phyloP scores from a whole-genome alignment of 1,140 invertebrate species.

The Lysiphlebus fabarum region DNA sequence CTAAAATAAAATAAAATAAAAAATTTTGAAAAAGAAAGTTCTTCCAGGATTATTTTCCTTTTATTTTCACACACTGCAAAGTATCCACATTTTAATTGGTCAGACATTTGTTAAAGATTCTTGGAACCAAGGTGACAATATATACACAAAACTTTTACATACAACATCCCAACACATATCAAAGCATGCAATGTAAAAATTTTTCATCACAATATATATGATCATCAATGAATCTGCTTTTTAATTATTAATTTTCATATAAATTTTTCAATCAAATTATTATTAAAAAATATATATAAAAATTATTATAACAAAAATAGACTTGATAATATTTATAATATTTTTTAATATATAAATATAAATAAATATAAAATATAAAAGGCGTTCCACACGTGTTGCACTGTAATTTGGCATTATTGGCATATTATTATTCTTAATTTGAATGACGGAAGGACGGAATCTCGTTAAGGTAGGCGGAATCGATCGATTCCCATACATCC shows the following conservation, averaged over 20 bases:
- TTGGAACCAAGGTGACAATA: too few relatives aligned
- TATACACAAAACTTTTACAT: too few relatives aligned
- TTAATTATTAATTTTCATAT: too few relatives aligned
- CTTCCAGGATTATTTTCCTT: slow-evolving; percentile 7
- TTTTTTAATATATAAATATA: too few relatives aligned
- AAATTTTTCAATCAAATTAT: too few relatives aligned
- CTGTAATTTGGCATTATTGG: slow-evolving; percentile 48
- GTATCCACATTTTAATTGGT: slow-evolving; percentile 18
- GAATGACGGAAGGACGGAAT: slow-evolving; percentile 51
- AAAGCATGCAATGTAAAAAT: too few relatives aligned
- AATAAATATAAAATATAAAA: not conserved
- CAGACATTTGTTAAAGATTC: not conserved
- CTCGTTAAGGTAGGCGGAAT: slow-evolving; percentile 52
- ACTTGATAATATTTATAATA: too few relatives aligned
- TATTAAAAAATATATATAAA: too few relatives aligned
- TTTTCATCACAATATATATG: too few relatives aligned
- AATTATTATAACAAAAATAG: too few relatives aligned
- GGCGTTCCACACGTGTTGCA: slow-evolving; percentile 23
- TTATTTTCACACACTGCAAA: slow-evolving; percentile 8
- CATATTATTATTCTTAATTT: slow-evolving; percentile 51
- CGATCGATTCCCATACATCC: slow-evolving; percentile 27
- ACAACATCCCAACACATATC: too few relatives aligned
- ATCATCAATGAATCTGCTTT: too few relatives aligned
- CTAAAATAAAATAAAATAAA: not conserved
- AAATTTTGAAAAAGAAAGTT: not conserved